Evolutionary conservation across 2,797 vertebrate genomes (phyloP).

Genomic region (Chelmon rostratus): DNA sequence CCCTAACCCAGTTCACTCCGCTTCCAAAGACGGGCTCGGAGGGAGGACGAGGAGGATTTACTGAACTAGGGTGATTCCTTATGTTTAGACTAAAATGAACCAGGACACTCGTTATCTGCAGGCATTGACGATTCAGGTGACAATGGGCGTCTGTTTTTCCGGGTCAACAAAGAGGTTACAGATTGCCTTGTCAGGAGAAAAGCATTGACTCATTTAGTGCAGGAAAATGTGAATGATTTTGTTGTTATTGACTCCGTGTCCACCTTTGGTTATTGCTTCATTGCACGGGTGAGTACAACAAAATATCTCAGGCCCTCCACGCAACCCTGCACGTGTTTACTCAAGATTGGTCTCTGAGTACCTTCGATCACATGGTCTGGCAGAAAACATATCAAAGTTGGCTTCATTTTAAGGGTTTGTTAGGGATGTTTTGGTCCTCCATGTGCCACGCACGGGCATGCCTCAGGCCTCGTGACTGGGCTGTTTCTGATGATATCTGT

Average conservation of each 20-base stretch:
- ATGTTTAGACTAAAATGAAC: slow-evolving; percentile 45
- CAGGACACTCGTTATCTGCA: slow-evolving; percentile 26
- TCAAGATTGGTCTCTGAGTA: slow-evolving; percentile 27
- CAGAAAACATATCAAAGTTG: slow-evolving; percentile 28
- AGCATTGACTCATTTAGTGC: background rate
- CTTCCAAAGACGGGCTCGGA: slow-evolving; percentile 61
- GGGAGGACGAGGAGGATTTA: slow-evolving; percentile 36
- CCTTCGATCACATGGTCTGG: slow-evolving; percentile 41
- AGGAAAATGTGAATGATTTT: background rate
- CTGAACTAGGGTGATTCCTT: slow-evolving; percentile 53
- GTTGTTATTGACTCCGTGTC: background rate
- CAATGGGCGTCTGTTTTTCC: slow-evolving; percentile 29
- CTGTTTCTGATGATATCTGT: slow-evolving; percentile 18
- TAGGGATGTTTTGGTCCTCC: slow-evolving; percentile 37
- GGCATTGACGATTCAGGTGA: slow-evolving; percentile 12
- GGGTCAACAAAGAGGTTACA: slow-evolving; percentile 13
- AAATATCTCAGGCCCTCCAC: background rate
- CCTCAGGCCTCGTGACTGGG: slow-evolving; percentile 23
- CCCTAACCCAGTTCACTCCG: slow-evolving; percentile 74
- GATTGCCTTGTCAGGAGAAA: slow-evolving; percentile 13
- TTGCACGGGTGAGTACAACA: background rate
- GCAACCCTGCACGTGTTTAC: slow-evolving; percentile 41
- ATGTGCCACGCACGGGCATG: slow-evolving; percentile 4
- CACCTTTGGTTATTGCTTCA: slow-evolving; percentile 26
- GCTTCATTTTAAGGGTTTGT: slow-evolving; percentile 4